Conservation (phyloP, 2,797 vertebrate species). For the Ciconia nigra region DNA sequence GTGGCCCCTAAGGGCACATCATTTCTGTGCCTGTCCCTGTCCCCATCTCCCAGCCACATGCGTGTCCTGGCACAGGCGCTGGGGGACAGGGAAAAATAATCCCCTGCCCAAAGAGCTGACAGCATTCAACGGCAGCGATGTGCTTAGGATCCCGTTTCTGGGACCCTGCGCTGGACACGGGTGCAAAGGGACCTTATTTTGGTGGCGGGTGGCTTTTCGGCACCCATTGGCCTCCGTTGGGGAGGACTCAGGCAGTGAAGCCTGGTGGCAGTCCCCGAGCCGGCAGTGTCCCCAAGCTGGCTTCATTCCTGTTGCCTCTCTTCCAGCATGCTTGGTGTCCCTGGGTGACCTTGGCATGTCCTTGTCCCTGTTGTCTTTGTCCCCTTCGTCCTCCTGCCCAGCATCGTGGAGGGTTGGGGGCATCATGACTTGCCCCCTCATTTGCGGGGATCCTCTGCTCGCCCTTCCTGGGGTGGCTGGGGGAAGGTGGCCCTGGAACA, state of each 20-base stretch:
- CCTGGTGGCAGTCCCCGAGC: not conserved
- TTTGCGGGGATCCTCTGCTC: not conserved
- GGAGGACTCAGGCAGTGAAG: not conserved
- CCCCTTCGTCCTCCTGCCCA: not conserved
- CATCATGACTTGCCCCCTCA: fast-evolving
- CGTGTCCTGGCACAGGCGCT: fast-evolving
- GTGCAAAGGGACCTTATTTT: not conserved
- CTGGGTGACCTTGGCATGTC: constrained; percentile 50
- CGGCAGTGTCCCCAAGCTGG: not conserved
- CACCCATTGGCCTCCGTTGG: not conserved
- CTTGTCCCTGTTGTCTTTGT: constrained; percentile 3
- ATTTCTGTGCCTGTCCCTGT: not conserved
- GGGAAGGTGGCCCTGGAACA: not conserved
- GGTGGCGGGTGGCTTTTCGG: not conserved
- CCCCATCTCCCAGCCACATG: not conserved
- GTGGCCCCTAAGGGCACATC: not conserved
- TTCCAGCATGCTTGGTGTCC: not conserved
- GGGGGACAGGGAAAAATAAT: not conserved
- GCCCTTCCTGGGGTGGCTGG: fast-evolving
- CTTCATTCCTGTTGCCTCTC: not conserved
- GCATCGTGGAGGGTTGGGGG: not conserved
- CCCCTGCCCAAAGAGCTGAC: not conserved
- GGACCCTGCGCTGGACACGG: not conserved
- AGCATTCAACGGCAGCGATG: fast-evolving
- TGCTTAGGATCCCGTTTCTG: fast-evolving